Conservation (phyloP, 2,797 vertebrate species). For the Channallabes apus region DNA sequence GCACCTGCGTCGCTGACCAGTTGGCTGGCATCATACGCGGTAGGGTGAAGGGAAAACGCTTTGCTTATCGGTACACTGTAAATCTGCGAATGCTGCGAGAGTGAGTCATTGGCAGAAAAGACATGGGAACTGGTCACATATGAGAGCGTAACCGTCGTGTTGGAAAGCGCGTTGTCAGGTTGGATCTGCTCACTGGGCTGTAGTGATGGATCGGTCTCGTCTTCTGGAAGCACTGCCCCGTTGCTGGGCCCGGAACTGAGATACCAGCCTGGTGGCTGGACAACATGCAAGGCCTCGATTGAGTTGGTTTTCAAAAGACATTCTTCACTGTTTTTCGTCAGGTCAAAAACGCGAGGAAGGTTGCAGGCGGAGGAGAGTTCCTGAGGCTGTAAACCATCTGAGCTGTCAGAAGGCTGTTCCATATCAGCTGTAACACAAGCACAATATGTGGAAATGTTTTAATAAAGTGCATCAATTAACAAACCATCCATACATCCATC, state of each 20-base stretch:
- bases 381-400: slow-evolving; percentile 74
- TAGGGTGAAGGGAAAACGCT: slow-evolving; percentile 64
- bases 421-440: slow-evolving; percentile 71
- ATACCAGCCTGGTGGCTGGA: slow-evolving; percentile 68
- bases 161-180: slow-evolving; percentile 75
- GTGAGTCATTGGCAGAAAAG: slow-evolving; percentile 65
- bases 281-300: slow-evolving; percentile 62
- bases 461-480: background rate
- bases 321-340: slow-evolving; percentile 67
- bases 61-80: slow-evolving; percentile 66
- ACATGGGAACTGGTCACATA: slow-evolving; percentile 79
- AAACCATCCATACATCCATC: background rate
- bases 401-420: slow-evolving; percentile 73
- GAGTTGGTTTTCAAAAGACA: slow-evolving; percentile 61
- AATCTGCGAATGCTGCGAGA: slow-evolving; percentile 63
- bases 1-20: slow-evolving; percentile 55
- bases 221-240: slow-evolving; percentile 62
- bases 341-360: slow-evolving; percentile 66
- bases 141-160: slow-evolving; percentile 80
- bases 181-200: slow-evolving; percentile 70
- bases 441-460: background rate
- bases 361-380: slow-evolving; percentile 68
- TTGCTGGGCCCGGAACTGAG: slow-evolving; percentile 60
- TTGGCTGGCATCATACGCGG: slow-evolving; percentile 61
- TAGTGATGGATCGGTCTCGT: slow-evolving; percentile 54